Base-by-base conservation (phyloP, 1,140 invertebrate species). In the Araneus ventricosus region DNA sequence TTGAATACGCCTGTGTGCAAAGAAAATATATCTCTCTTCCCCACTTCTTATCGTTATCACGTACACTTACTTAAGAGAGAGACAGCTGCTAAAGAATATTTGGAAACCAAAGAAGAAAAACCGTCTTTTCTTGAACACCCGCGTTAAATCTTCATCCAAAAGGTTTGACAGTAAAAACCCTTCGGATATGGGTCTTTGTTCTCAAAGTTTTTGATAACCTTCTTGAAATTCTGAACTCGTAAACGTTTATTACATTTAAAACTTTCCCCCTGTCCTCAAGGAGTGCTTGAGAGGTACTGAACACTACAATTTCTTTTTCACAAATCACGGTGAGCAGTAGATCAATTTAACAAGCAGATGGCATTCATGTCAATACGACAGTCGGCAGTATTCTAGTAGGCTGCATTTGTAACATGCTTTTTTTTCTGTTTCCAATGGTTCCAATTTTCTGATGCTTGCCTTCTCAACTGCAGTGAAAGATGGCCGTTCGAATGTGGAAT, bases 61-160 rank as follows among this genome's bases (percentile, higher is more conserved):
- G 88, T 57, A 52, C 41, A 27, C 39, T 37, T 45, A 79, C 63
- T 90, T 80, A 90, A 84, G 80, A 84, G 82, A 84, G 45, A 84
- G 82, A 57, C 82, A 84, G 27, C 41, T 84, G 14, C 45, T 17
- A 52, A 34, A 27, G 45, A 85, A 57, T 52, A 24, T 85, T 59
- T 27, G 7, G 52, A 59, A 85, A 27, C 45, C 37, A 88, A 70
- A 39, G 37, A 70, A 27, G 34, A 7, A 84, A 24, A 45, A 45
- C n/a, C 34, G 20, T 63, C 17, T 39, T 63, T 84, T 84, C 39
- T 30, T 52, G 37, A 88, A 88, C 67, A 90, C 70, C 41, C 45
- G 79, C 79, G 57, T 84, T 90, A 84, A 90, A 90, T 90, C 75
- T 90, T 90, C 70, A 82, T 90, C 79, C 52, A 59, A 67, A 88